Evolutionary conservation across 2,888 invertebrate genomes (phyloP).

Genomic region (Plemyria rubiginata): DNA sequence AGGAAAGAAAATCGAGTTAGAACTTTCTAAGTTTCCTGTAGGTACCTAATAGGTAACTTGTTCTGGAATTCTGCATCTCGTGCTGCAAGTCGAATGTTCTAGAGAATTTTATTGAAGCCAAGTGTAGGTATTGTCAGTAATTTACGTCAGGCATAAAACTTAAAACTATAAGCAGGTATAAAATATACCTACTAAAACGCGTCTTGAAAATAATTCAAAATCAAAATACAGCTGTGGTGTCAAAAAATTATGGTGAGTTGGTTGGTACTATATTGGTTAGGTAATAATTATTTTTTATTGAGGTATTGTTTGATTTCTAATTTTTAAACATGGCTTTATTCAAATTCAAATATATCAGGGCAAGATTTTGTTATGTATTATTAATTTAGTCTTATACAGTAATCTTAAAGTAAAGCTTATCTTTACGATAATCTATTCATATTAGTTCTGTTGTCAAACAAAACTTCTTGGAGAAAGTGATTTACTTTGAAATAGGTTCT

Average conservation of each 20-base stretch:
- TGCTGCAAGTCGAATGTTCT: not conserved
- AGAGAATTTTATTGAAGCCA: not conserved
- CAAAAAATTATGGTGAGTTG: too few relatives aligned
- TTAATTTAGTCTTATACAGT: too few relatives aligned
- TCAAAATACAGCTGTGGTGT: not conserved
- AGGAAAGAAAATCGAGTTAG: not conserved
- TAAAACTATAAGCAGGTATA: too few relatives aligned
- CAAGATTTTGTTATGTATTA: not conserved
- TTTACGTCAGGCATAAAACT: not conserved
- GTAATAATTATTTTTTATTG: too few relatives aligned
- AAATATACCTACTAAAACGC: not conserved
- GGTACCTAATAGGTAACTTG: not conserved
- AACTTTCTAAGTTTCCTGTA: not conserved
- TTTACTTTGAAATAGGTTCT: conserved; percentile 41
- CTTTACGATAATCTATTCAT: not conserved
- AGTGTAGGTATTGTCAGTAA: not conserved
- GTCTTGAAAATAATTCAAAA: not conserved
- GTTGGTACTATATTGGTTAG: too few relatives aligned
- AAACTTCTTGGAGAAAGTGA: conserved; percentile 55
- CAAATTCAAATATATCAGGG: too few relatives aligned
- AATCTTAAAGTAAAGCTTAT: too few relatives aligned
- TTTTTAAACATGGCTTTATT: too few relatives aligned
- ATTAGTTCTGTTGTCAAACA: conserved; percentile 27
- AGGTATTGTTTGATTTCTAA: not conserved
- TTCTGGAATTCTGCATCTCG: not conserved